phyloP scores from a whole-genome alignment of 2,113 vertebrate genomes.

The Hypomesus transpacificus region DNA sequence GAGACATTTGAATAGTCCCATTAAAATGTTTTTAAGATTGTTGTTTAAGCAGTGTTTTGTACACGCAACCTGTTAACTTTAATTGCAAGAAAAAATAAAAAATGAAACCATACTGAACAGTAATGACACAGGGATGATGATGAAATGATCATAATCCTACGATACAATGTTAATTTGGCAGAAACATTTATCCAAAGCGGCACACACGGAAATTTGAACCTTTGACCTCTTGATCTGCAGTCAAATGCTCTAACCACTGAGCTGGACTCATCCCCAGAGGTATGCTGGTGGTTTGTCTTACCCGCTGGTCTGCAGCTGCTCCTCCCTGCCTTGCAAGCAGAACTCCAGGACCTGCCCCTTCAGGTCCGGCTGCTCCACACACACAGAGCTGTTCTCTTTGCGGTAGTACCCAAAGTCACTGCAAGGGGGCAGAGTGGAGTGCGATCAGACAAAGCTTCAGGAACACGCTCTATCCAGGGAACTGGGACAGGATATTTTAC shows the following conservation, averaged over 20 bases:
- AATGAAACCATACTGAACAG: no score
- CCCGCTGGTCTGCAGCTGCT: slow-evolving; percentile 86
- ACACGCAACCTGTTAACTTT: no score
- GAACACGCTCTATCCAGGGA: not conserved
- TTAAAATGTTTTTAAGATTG: no score
- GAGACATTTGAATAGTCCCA: not conserved
- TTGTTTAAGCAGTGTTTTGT: no score
- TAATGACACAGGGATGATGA: no score
- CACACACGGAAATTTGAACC: slow-evolving; percentile 72
- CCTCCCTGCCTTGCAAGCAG: slow-evolving; percentile 81
- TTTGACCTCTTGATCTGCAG: slow-evolving; percentile 83
- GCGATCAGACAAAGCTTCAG: not conserved
- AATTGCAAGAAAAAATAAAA: no score
- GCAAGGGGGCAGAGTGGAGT: slow-evolving; percentile 2
- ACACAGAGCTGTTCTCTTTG: slow-evolving; percentile 80
- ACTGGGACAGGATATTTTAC: no score
- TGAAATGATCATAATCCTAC: no score
- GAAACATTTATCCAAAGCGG: no score
- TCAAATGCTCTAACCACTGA: slow-evolving; percentile 79
- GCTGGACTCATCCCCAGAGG: not conserved
- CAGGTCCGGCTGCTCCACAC: slow-evolving; percentile 86
- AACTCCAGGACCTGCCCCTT: slow-evolving; percentile 82
- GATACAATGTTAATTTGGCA: no score
- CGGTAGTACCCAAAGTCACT: slow-evolving; percentile 95
- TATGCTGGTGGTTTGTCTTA: slow-evolving; percentile 41